phyloP scores from a whole-genome alignment of 1,140 invertebrate genomes.

The Euschistus heros region DNA sequence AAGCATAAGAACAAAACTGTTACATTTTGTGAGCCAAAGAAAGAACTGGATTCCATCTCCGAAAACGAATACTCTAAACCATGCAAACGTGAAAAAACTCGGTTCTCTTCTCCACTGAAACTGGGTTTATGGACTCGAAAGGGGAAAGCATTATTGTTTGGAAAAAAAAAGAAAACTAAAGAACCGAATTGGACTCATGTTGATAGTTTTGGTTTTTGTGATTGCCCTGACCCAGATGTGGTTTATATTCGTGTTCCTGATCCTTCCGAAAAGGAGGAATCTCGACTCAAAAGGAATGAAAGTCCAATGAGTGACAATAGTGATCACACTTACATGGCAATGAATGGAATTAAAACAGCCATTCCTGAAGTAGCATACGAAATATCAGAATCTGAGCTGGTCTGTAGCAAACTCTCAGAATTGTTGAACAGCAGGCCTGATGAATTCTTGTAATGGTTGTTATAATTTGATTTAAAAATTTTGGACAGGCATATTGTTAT shows the following conservation, averaged over 20 bases:
- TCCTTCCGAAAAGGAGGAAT: not conserved
- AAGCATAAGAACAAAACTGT: not conserved
- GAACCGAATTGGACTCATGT: not conserved
- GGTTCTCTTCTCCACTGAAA: not conserved
- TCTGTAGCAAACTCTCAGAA: not conserved
- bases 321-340: slow-evolving; percentile 9
- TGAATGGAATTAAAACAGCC: not conserved
- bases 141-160: not conserved
- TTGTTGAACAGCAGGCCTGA: slow-evolving; percentile 2
- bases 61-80: not conserved
- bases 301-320: not conserved
- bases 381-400: not conserved
- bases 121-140: not conserved
- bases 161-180: not conserved
- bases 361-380: not conserved
- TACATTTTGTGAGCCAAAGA: not conserved
- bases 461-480: no score
- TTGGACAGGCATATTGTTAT: no score
- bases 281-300: not conserved
- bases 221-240: not conserved
- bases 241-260: not conserved
- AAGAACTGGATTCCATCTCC: not conserved
- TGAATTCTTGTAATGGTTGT: not conserved
- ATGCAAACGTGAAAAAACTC: not conserved
- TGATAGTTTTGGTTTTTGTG: not conserved